A percentile compares a stretch with the other conserved stretches of the same genome.
phyloP scores from a whole-genome alignment of 2,888 invertebrate genomes.

The Hypercompe scribonia region DNA sequence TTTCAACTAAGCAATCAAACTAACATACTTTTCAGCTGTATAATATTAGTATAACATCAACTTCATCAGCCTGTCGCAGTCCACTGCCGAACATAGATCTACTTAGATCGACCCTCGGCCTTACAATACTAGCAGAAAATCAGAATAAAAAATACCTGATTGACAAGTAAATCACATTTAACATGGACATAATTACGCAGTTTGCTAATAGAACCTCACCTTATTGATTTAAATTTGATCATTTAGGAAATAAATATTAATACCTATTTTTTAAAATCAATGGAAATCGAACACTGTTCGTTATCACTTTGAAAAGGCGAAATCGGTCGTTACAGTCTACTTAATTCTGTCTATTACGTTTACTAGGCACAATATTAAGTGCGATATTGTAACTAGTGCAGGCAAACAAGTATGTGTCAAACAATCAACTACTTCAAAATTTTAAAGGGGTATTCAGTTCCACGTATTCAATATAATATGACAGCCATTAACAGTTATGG shows the following conservation, averaged over 20 bases:
- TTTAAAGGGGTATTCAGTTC: slow-evolving; percentile 7
- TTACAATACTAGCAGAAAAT: too few species aligned
- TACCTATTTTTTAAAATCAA: too few species aligned
- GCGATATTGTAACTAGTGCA: neutral
- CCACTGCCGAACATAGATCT: too few species aligned
- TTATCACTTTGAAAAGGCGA: neutral
- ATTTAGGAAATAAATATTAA: neutral
- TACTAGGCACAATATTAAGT: neutral
- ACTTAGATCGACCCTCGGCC: too few species aligned
- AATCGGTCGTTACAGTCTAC: neutral
- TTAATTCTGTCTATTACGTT: neutral
- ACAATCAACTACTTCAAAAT: slow-evolving; percentile 10
- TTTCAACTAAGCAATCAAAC: too few species aligned
- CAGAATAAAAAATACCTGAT: too few species aligned
- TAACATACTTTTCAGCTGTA: too few species aligned
- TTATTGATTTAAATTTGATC: neutral
- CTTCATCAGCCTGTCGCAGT: too few species aligned
- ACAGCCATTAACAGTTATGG: slow-evolving; percentile 34
- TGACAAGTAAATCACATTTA: too few species aligned
- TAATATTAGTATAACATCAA: too few species aligned
- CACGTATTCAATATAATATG: slow-evolving; percentile 16
- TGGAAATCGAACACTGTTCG: neutral
- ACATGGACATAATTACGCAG: too few species aligned
- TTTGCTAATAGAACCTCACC: too few species aligned
- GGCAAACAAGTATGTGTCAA: neutral